Percentiles rank a stretch among this genome's conserved stretches.
phyloP scores from a whole-genome alignment of 2,113 vertebrate species.

The Malurus alboscapulatus region DNA sequence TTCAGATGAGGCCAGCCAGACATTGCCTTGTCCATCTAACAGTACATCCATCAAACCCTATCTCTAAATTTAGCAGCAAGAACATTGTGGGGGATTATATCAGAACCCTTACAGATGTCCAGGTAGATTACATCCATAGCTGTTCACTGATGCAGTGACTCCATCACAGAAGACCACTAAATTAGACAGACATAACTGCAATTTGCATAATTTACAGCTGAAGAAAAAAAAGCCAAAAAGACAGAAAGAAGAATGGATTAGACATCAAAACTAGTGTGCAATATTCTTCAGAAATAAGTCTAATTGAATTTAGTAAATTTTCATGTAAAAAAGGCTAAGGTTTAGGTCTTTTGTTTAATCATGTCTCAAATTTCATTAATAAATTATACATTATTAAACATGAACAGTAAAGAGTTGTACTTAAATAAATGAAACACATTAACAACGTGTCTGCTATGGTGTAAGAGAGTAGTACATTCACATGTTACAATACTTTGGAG shows the following conservation, averaged over 20 bases:
- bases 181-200: neutral
- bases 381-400: neutral
- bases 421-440: neutral
- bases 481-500: neutral
- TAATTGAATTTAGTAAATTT: neutral
- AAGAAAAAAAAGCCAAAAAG: neutral
- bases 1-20: neutral
- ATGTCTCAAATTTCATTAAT: neutral
- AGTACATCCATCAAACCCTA: neutral
- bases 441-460: neutral
- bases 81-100: neutral
- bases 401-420: neutral
- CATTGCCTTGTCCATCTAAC: neutral
- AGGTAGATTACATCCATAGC: neutral
- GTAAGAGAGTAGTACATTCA: neutral
- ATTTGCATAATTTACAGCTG: neutral
- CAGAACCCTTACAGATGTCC: neutral
- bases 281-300: neutral
- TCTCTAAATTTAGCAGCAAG: neutral
- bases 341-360: neutral
- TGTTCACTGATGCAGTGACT: neutral
- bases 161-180: neutral
- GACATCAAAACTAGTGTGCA: neutral
- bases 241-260: neutral
- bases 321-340: neutral